Evolutionary conservation across 2,797 vertebrate genomes (phyloP).

Genomic region (Megalops cyprinoides): DNA sequence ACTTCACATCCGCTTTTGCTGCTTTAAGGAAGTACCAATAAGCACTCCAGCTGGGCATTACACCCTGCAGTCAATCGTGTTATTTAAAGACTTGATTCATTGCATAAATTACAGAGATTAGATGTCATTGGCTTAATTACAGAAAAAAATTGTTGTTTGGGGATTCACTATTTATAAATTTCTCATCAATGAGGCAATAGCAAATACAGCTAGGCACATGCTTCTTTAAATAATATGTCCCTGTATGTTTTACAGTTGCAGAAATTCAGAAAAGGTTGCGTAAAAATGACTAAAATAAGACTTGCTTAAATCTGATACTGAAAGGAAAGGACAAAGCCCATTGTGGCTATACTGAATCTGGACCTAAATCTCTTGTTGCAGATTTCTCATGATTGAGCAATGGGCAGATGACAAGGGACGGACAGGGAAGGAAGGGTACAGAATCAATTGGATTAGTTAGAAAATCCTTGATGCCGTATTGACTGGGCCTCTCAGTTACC

Average conservation of each 20-base stretch:
- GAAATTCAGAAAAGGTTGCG: too few relatives aligned
- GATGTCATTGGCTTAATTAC: neutral
- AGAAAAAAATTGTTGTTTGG: neutral
- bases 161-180: too few relatives aligned
- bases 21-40: neutral
- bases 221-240: too few relatives aligned
- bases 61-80: too few relatives aligned
- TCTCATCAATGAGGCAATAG: too few relatives aligned
- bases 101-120: too few relatives aligned
- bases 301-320: neutral
- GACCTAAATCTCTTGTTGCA: constrained; percentile 14
- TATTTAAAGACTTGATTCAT: too few relatives aligned
- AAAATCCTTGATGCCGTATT: constrained; percentile 28
- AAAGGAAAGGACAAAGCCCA: neutral
- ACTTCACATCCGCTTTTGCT: too few relatives aligned
- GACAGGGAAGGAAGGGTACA: constrained; percentile 11
- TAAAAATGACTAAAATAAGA: neutral
- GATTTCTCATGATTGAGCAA: constrained; percentile 14
- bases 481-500: constrained; percentile 27
- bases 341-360: neutral
- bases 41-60: neutral
- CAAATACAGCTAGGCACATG: too few relatives aligned
- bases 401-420: constrained; percentile 24
- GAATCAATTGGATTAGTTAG: constrained; percentile 32
- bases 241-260: neutral